Evolutionary conservation across 2,113 vertebrate species (phyloP), one percentile per base, ranked within the genome.

Genomic region (Mormoops blainvillei): DNA sequence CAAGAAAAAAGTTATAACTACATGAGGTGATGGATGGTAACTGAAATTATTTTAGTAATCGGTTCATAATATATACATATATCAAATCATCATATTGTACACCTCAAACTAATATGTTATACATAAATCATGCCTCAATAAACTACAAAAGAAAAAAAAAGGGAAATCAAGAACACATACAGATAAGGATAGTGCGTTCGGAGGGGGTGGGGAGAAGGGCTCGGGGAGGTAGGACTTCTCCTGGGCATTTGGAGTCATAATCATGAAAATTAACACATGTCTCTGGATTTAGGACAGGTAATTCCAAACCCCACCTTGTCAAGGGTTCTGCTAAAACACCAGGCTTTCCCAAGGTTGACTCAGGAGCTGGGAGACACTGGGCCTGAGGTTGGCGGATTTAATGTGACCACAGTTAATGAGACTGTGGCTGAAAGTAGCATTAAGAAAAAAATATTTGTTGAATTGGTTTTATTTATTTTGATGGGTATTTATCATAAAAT

Each of bases 151-250:
- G 18, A 36, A 38, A 71, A 9, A 56, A 26, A 8, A 61, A 38
- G 28, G 0, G 26, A n/a, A 65, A 11, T 58, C 12, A n/a, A 85
- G 19, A 91, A 78, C 67, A 19, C 10, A 24, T 38, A 89, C 2
- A 33, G 18, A 65, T 0, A 50, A 2, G 12, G 33, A 33, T 36
- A 48, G 22, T 50, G n/a, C 7, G 45, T 58, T 63, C 43, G 36
- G 19, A 81, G 6, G 18, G 0, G 4, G 2, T 38, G 8, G 2
- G 5, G 28, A 65, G 13, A 2, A 48, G 11, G 0, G 0, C 2
- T 83, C 41, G 74, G 54, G 67, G 43, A 73, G 3, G 11, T 5
- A 65, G 26, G 16, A n/a, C 70, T 92, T 5, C 38, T 1, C 9
- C 11, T 22, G 7, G 28, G 7, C 14, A 19, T 77, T 48, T 38